A percentile compares a stretch with the other conserved stretches of the same genome.
Conservation (phyloP, 92 coral and sea anemone genomes). For the Epizoanthus ramosus region DNA sequence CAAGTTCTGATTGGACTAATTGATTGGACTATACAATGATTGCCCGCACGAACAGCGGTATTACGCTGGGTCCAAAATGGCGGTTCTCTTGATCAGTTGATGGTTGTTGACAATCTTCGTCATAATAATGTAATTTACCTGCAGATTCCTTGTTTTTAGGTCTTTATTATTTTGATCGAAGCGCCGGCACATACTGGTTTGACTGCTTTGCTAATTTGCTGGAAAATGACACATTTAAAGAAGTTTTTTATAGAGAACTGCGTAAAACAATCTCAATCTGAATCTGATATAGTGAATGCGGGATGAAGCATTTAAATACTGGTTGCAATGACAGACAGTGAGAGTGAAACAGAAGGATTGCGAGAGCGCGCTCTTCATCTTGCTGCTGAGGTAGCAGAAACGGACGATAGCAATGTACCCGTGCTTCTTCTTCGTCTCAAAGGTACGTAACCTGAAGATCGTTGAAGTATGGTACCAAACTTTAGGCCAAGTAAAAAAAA, state of each 20-base stretch:
- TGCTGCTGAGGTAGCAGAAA: conserved; percentile 97
- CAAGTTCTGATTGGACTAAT: not conserved
- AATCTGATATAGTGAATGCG: too few relatives aligned
- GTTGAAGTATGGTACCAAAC: too few relatives aligned
- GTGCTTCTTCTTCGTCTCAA: conserved; percentile 77
- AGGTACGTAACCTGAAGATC: conserved; percentile 56
- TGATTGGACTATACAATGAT: too few relatives aligned
- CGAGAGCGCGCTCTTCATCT: conserved; percentile 85
- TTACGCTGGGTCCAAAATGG: conserved; percentile 45
- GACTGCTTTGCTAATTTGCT: not conserved
- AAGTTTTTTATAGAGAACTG: too few relatives aligned
- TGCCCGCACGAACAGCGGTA: conserved; percentile 20
- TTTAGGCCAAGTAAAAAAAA: too few relatives aligned
- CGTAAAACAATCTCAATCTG: not conserved
- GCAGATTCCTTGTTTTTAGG: not conserved
- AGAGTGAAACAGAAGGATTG: conserved; percentile 64
- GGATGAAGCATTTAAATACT: not conserved
- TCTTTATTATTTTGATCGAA: not conserved
- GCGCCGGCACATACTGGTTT: not conserved
- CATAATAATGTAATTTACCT: not conserved
- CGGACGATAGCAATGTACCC: conserved; percentile 89
- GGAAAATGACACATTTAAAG: not conserved
- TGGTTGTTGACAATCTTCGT: not conserved
- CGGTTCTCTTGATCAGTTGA: conserved; percentile 23
- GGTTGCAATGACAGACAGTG: conserved; percentile 62